phyloP scores from a whole-genome alignment of 1,140 invertebrate species.

The Aphis gossypii region DNA sequence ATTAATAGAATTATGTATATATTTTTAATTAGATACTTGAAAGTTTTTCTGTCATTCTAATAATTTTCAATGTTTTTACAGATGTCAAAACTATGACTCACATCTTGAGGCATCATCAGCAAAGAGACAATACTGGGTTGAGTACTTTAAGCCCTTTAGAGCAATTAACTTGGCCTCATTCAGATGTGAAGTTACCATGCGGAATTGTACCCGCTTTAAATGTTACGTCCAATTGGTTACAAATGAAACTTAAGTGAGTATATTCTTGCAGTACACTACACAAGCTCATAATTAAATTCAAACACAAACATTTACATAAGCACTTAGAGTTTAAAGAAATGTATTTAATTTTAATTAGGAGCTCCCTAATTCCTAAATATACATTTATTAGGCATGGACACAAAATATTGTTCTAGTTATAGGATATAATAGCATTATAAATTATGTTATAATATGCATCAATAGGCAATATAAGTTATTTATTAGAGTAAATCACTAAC shows the following conservation, averaged over 20 bases:
- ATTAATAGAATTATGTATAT: background rate
- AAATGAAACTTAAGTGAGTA: constrained; percentile 53
- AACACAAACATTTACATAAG: background rate
- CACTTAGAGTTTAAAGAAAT: background rate
- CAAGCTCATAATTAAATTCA: background rate
- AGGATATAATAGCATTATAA: constrained; percentile 6
- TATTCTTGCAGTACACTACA: background rate
- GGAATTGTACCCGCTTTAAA: constrained; percentile 42
- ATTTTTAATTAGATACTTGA: background rate
- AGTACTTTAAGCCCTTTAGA: constrained; percentile 52
- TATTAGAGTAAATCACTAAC: background rate
- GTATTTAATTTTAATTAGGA: constrained; percentile 10
- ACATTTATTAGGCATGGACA: background rate
- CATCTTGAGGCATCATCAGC: constrained; percentile 54
- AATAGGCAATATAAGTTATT: background rate
- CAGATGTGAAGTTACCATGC: constrained; percentile 50
- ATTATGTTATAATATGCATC: background rate
- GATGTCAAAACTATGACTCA: constrained; percentile 46
- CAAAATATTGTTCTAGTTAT: background rate
- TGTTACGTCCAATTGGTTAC: constrained; percentile 52
- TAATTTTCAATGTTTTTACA: constrained; percentile 35
- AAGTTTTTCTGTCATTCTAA: background rate
- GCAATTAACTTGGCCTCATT: constrained; percentile 54
- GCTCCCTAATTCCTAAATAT: background rate
- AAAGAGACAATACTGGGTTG: constrained; percentile 47